Conservation (phyloP, 2,113 vertebrate species). For the Pitta sordida region DNA sequence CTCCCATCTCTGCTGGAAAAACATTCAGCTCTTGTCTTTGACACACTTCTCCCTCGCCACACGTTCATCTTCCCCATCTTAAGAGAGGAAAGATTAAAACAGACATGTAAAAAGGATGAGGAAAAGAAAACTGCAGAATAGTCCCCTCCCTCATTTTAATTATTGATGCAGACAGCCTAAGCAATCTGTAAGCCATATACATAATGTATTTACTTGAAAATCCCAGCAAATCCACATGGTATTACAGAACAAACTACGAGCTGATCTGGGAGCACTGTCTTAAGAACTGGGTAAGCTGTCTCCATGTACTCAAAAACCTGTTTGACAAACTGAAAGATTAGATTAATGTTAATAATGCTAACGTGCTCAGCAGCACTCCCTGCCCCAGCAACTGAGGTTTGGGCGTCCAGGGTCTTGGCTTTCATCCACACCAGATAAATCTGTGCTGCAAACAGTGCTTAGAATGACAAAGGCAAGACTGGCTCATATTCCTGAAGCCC, state of each 20-base stretch:
- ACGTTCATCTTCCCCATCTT: not conserved
- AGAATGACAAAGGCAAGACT: not conserved
- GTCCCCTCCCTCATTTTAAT: constrained; percentile 53
- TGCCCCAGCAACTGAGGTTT: not conserved
- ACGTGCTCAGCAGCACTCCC: not conserved
- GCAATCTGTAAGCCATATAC: constrained; percentile 67
- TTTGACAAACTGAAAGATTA: constrained; percentile 63
- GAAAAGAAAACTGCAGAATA: not conserved
- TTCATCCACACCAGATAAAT: not conserved
- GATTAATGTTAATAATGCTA: constrained; percentile 65
- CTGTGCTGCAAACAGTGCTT: not conserved
- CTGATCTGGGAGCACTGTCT: constrained; percentile 51
- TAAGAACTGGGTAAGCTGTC: constrained; percentile 58
- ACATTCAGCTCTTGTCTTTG: not conserved
- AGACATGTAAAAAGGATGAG: not conserved
- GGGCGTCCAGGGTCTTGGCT: not conserved
- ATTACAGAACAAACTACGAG: constrained; percentile 62
- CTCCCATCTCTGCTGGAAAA: not conserved
- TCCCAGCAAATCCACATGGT: constrained; percentile 62
- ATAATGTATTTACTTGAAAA: constrained; percentile 73
- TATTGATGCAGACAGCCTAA: constrained; percentile 66
- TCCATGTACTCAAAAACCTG: constrained; percentile 58
- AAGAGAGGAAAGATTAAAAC: not conserved
- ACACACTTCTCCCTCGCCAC: not conserved
- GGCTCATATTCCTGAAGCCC: not conserved